Evolutionary conservation across 2,113 vertebrate genomes (phyloP), one percentile per base, ranked within the genome.

Genomic region (Myiozetetes cayanensis): DNA sequence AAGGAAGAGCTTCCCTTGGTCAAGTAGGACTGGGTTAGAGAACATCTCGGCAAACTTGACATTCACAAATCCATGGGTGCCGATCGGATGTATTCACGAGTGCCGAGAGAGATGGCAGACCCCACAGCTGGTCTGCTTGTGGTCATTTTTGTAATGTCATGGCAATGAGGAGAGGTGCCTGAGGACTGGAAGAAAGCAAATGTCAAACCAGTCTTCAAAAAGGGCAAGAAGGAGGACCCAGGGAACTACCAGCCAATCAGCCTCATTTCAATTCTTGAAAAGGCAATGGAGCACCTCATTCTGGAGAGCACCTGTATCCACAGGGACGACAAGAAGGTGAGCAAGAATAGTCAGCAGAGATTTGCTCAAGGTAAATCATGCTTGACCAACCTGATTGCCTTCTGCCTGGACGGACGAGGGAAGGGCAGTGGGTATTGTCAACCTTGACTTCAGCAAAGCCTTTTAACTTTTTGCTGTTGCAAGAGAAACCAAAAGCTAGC

Each of bases 81-180:
- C 43, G 43, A 58, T 6, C 9, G 31, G 12, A 89, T 44, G 37
- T 37, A 37, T 28, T 39, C 19, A 17, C 1, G 3, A n/a, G 12
- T 20, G 50, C 76, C 18, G 35, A 59, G 44, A 37, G 56, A 59
- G 13, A 10, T 14, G 33, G 39, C 19, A 46, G 37, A 52, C 23
- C 46, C 7, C 15, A 39, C 1, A 30, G 77, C 61, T 37, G 30
- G 27, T 59, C 5, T 1, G 2, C 15, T 67, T 27, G 22, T 2
- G 0, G 9, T n/a, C 37, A 59, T 30, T 21, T 39, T 17, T 52
- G 39, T 46, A 50, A 59, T 5, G 15, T 7, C 1, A 0, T 61
- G 46, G 10, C 17, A 23, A 33, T 39, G 44, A 46, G 23, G 12
- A 12, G 39, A 30, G 39, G 10, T 30, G 33, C 77, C 39, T 46